Base-by-base conservation (phyloP, 2,888 invertebrate species). In the Ptilodon capucinus region DNA sequence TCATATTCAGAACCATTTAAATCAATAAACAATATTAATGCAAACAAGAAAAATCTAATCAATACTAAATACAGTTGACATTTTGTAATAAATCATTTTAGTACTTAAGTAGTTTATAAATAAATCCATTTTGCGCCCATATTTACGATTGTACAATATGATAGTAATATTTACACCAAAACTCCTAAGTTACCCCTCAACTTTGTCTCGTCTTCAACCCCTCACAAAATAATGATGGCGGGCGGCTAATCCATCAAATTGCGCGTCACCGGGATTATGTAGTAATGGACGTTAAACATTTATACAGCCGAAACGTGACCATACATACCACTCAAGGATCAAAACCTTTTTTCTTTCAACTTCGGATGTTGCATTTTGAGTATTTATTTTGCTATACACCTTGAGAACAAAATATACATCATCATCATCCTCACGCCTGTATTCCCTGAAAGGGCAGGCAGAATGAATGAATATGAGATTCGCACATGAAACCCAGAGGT, bases 201-300 rank as follows among this genome's bases (percentile, higher is more conserved):
- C 32, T 14, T 13, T 32, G 32, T 32, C 14, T 32, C 9, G 35
- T 35, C 11, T 17, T 9, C 4, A 35, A 39, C 40, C 16, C 25
- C 44, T 48, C 25, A 21, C 18, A 43, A 48, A 53, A 54, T 64
- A 64, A 68, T 57, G 51, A 68, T 57, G 68, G 57, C 51, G 44
- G n/a, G 41, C 49, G 50, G 63, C 66, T 83, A 79, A 85, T 83
- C 82, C 72, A 64, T 73, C 71, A 79, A 72, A 71, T 62, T 61
- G 67, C 54, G 69, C 68, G 64, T 63, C 60, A 49, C 49, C 46
- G 39, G 81, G 84, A 84, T 86, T 80, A 81, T 69, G 72, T 70
- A 74, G 79, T 87, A 88, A 88, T 86, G 86, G 87, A 75, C 80
- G 68, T 68, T 71, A 86, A 86, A 86, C 72, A 86, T 78, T 76